These are phyloP conservation scores for Zele albiditarsus DNA, from an alignment of 2,888 invertebrate species.

Conservation along the genomic window DNA sequence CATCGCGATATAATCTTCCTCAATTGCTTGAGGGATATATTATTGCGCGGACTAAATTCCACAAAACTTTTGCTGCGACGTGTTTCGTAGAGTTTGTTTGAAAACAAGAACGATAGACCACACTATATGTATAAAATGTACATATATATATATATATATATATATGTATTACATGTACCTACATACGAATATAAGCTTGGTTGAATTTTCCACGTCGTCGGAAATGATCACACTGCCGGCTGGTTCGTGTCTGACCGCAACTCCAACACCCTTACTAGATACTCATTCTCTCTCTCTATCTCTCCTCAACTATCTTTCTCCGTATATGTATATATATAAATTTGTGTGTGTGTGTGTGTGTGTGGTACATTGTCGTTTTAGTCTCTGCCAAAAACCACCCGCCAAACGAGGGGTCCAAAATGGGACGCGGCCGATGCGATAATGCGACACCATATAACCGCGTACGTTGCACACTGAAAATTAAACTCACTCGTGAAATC, in stretches of 20 bases:
- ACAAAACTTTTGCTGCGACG: background rate
- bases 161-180: background rate
- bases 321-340: background rate
- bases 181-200: constrained; percentile 8
- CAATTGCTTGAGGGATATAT: background rate
- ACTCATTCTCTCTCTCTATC: background rate
- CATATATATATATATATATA: background rate
- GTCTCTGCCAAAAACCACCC: constrained; percentile 16
- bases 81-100: constrained; percentile 12
- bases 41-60: background rate
- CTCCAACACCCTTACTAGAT: constrained; percentile 10
- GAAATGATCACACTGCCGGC: constrained; percentile 23
- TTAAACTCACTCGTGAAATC: constrained; percentile 36
- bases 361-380: constrained; percentile 3
- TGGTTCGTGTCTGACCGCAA: constrained; percentile 21
- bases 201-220: constrained; percentile 29
- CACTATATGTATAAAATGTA: background rate
- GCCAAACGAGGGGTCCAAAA: constrained; percentile 20
- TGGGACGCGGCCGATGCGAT: constrained; percentile 16
- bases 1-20: background rate
- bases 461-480: constrained; percentile 10
- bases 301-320: background rate
- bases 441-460: constrained; percentile 17
- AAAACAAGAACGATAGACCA: constrained; percentile 21
- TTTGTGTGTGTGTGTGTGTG: background rate